Percentiles rank a stretch among this genome's conserved stretches.
Conservation (phyloP, 2,797 vertebrate species). For the Catharus ustulatus region DNA sequence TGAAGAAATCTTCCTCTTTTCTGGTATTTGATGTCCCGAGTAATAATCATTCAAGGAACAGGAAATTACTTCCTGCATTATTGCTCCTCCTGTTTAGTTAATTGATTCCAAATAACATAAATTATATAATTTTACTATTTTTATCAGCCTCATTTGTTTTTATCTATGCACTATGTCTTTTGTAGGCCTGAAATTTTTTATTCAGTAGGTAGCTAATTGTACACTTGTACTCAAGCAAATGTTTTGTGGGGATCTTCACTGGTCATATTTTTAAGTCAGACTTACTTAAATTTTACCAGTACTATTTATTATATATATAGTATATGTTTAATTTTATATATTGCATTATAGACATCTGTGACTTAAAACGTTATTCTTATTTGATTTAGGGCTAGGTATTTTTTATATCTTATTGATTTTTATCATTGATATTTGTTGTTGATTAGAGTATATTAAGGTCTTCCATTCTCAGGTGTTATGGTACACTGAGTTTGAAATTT, state of each 20-base stretch:
- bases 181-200: fast-evolving
- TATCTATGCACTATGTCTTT: not conserved
- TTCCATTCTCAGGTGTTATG: not conserved
- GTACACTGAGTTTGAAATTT: not conserved
- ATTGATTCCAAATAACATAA: not conserved
- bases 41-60: not conserved
- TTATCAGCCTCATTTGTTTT: not conserved
- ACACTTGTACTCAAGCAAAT: not conserved
- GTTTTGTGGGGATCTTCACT: not conserved
- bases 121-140: not conserved
- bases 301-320: not conserved
- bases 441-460: not conserved
- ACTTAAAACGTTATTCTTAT: not conserved
- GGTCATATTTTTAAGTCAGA: not conserved
- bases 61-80: not conserved
- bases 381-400: not conserved
- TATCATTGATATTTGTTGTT: not conserved
- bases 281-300: not conserved
- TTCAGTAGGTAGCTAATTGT: not conserved
- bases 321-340: not conserved
- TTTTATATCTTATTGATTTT: not conserved
- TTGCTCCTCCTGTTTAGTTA: not conserved
- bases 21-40: not conserved
- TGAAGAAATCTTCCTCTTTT: not conserved
- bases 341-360: not conserved